Conservation (phyloP, 2,797 vertebrate genomes). For the Gastrophryne carolinensis region DNA sequence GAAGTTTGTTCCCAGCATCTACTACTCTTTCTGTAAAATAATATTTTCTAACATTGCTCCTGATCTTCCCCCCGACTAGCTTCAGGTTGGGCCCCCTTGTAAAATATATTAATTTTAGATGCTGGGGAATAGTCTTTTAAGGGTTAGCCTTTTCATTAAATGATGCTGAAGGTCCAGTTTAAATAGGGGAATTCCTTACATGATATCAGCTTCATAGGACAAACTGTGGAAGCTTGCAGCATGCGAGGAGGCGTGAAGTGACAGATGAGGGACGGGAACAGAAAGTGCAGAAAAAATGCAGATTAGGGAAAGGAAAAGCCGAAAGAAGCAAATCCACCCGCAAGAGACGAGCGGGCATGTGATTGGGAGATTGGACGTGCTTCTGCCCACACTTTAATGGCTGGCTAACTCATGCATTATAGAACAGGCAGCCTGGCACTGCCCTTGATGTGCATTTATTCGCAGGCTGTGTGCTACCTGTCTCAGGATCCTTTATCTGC, state of each 20-base stretch:
- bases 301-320: not conserved
- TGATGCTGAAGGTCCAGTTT: too few species aligned
- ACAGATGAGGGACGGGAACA: not conserved
- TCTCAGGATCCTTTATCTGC: conserved; percentile 37
- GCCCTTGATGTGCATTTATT: conserved; percentile 39
- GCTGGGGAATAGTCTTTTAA: too few species aligned
- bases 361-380: not conserved
- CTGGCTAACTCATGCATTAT: conserved; percentile 38
- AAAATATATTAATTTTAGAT: too few species aligned
- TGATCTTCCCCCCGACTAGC: too few species aligned
- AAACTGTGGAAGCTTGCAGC: not conserved
- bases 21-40: too few species aligned
- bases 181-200: too few species aligned
- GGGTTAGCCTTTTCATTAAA: too few species aligned
- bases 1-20: too few species aligned
- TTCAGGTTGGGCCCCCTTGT: too few species aligned
- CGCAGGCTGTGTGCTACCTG: conserved; percentile 19
- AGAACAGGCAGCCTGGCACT: conserved; percentile 24
- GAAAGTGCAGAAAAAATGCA: not conserved
- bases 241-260: not conserved
- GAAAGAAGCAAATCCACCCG: conserved; percentile 2
- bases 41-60: too few species aligned
- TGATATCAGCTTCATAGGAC: too few species aligned
- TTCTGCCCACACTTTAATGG: conserved; percentile 5
- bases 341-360: not conserved